Percentiles rank a stretch among this genome's conserved stretches.
phyloP scores from a whole-genome alignment of 1,140 invertebrate genomes.

The Pomacea maculata region DNA sequence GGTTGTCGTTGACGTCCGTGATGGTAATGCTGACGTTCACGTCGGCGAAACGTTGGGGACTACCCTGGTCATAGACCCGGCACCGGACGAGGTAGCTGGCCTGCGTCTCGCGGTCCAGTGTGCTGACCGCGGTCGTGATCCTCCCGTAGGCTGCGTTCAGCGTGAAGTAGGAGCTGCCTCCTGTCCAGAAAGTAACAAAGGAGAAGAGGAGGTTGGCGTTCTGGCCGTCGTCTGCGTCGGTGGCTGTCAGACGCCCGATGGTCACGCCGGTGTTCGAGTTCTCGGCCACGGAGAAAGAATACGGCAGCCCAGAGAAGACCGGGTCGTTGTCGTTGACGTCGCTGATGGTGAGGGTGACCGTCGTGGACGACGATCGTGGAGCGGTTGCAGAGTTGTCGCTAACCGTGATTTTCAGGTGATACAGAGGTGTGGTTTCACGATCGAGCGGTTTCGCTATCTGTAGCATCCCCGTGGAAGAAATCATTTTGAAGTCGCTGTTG shows the following conservation, averaged over 20 bases:
- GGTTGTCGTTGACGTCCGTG: constrained; percentile 59
- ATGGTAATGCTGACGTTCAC: constrained; percentile 47
- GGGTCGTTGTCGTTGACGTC: constrained; percentile 51
- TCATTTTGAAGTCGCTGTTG: constrained; percentile 38
- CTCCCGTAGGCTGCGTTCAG: constrained; percentile 32
- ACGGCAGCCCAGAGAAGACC: constrained; percentile 25
- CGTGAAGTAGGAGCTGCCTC: constrained; percentile 29
- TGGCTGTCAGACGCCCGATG: constrained; percentile 31
- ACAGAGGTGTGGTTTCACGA: constrained; percentile 38
- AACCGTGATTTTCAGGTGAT: constrained; percentile 37
- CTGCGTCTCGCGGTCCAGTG: constrained; percentile 39
- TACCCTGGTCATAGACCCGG: constrained; percentile 37
- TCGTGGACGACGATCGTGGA: constrained; percentile 22
- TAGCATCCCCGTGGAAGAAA: constrained; percentile 19
- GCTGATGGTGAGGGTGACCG: constrained; percentile 31
- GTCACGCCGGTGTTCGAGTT: constrained; percentile 30
- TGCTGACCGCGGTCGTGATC: constrained; percentile 33
- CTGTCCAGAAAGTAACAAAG: constrained; percentile 31
- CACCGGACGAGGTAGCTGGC: constrained; percentile 36
- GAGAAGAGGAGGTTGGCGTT: constrained; percentile 40
- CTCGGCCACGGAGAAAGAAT: constrained; percentile 40
- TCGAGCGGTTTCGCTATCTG: constrained; percentile 33
- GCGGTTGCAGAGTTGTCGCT: constrained; percentile 36
- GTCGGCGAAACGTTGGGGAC: constrained; percentile 29
- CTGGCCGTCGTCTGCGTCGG: constrained; percentile 41